Conservation (phyloP, 2,797 vertebrate genomes). For the Myotis vivesi region DNA sequence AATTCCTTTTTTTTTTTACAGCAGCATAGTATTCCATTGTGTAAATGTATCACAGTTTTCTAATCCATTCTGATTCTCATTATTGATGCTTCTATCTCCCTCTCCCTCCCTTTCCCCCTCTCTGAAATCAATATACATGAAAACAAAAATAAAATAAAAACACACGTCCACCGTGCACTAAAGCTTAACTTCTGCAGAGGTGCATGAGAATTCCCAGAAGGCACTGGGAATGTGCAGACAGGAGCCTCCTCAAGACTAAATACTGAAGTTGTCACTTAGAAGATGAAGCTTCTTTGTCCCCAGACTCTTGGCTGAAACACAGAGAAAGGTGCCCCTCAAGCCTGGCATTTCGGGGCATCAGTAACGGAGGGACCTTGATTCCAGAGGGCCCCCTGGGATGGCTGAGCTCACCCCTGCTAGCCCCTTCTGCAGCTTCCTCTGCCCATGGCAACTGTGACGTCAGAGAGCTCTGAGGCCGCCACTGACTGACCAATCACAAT, state of each 20-base stretch:
- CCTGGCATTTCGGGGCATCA: not conserved
- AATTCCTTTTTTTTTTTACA: too few relatives aligned
- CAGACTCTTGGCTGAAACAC: not conserved
- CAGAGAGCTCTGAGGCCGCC: not conserved
- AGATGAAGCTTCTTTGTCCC: not conserved
- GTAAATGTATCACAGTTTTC: too few relatives aligned
- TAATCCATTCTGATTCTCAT: too few relatives aligned
- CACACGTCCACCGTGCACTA: not conserved
- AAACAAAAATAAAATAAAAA: not conserved
- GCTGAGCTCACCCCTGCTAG: not conserved
- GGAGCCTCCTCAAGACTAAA: not conserved
- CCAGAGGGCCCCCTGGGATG: not conserved
- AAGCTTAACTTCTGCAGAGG: not conserved
- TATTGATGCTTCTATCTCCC: too few relatives aligned
- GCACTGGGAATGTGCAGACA: not conserved
- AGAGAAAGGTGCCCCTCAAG: not conserved
- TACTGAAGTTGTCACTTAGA: not conserved
- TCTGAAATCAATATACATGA: too few relatives aligned
- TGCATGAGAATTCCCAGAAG: not conserved
- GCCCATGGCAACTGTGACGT: not conserved
- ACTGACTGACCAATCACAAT: too few relatives aligned
- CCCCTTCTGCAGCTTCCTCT: not conserved
- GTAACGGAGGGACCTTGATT: fast-evolving
- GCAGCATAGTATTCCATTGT: too few relatives aligned
- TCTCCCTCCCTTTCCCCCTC: too few relatives aligned